Base-by-base conservation (phyloP, 1,140 invertebrate species). In the Patella vulgata region DNA sequence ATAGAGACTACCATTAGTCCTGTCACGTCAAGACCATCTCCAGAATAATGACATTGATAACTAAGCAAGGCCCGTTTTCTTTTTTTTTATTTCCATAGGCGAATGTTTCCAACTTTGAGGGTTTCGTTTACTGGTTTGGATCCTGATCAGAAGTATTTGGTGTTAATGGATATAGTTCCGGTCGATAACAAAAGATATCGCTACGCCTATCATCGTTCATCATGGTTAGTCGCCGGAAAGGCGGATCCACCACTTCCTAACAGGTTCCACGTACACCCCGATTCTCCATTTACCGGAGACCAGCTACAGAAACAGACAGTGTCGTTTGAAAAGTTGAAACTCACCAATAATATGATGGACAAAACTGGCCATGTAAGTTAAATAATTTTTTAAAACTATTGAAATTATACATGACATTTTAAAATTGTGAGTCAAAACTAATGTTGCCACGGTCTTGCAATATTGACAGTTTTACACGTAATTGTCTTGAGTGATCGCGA, bases 271-370 rank as follows among this genome's bases (percentile, higher is more conserved):
- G 89, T 94, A 48, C 97, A 99, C 87, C 97, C 97, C 5, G 97
- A 99, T 85, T 96, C 94, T 51, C 97, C 97, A 46, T 98, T 95
- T 86, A 94, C 91, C 64, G 96, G 95, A 39, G 96, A 99, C 81
- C 95, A 97, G 84, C 88, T 98, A 36, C 87, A 91, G 71, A 97
- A 97, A 86, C 96, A 99, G 87, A 94, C 98, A 74, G 94, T 99
- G 75, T 97, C 95, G 70, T 99, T 99, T 86, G 97, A 99, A 88
- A 99, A 99, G 87, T 93, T 98, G 80, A 99, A 99, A 86, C 90
- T 99, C 69, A 99, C 97, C 81, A 99, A 99, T 86, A 99, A 99
- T 86, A 95, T 98, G 85, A 94, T 97, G 91, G 96, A 99, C 85
- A 97, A 96, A 85, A 93, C 95, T 80, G 96, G 96, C 85, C 96